Evolutionary conservation across 92 coral and sea anemone species (phyloP), one percentile per base, ranked within the genome.

Genomic region (Meandrina meandrites): DNA sequence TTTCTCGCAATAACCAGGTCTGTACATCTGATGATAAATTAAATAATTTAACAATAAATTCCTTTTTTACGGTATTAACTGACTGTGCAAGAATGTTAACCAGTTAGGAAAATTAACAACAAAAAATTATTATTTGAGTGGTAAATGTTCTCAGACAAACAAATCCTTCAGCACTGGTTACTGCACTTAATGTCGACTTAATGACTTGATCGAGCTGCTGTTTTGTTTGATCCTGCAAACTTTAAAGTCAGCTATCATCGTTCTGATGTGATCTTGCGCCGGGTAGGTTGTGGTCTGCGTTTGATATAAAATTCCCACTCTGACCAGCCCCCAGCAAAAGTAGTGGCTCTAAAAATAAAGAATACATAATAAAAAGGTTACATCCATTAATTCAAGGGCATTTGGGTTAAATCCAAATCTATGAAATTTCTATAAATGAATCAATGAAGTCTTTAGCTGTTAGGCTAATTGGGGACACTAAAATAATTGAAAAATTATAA

Each of bases 241-340:
- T 22, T 60, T 22, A 0, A 60, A 60, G 67, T 45, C 14, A 45
- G 68, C n/a, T 1, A n/a, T 78, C 67, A 85, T 28, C 78, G 82
- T 51, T 85, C 88, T 48, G 48, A 45, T 42, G 54, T 1, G 17
- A 66, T 50, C 8, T 40, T 27, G 18, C 82, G 81, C 3, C 24
- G 67, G 24, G 35, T 13, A 47, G 14, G 14, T 64, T 64, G 67
- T 64, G 88, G 76, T 66, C 36, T 62, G 22, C 34, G 54, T 48
- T 85, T 76, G 82, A 64, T 62, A 56, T 85, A 60, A 66, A 85
- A 77, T 27, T 85, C 88, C 94, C 94, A 91, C 73, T 94, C 94
- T 62, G 86, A 72, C 96, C 96, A 94, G 53, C 90, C 96, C 57
- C 96, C 94, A 50, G n/a, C 51, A 53, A 86, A 90, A 71, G 77